Evolutionary conservation across 2,113 vertebrate genomes (phyloP).

Genomic region (Spea multiplicata): DNA sequence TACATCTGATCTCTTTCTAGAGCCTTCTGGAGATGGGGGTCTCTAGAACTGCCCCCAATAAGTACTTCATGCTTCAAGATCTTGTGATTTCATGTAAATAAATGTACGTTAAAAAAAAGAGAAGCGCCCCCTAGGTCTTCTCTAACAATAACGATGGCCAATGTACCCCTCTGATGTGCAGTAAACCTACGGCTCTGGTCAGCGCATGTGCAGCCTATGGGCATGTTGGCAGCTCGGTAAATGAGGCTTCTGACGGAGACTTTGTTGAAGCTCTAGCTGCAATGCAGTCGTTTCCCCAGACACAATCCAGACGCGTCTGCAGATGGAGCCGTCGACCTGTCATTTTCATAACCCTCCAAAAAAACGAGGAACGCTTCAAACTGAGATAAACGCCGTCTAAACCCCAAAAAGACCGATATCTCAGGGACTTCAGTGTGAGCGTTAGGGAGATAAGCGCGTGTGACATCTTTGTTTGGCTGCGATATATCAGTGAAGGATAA

Average conservation of each 20-base stretch:
- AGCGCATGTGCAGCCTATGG: no score
- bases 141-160: no score
- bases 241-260: neutral
- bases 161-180: no score
- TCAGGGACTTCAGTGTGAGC: neutral
- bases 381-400: neutral
- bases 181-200: no score
- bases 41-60: no score
- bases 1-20: no score
- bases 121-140: no score
- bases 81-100: no score
- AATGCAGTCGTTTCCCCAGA: neutral
- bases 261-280: neutral
- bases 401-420: neutral
- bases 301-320: slow-evolving; percentile 14
- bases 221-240: neutral
- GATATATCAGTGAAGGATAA: no score
- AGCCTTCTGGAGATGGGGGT: no score
- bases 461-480: neutral
- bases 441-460: neutral
- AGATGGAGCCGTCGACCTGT: slow-evolving; percentile 37
- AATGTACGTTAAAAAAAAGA: no score
- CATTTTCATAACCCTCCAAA: neutral
- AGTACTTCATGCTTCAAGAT: no score
- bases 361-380: neutral